Conservation (phyloP, 2,888 invertebrate genomes). For the Caenorhabditis imperialis region DNA sequence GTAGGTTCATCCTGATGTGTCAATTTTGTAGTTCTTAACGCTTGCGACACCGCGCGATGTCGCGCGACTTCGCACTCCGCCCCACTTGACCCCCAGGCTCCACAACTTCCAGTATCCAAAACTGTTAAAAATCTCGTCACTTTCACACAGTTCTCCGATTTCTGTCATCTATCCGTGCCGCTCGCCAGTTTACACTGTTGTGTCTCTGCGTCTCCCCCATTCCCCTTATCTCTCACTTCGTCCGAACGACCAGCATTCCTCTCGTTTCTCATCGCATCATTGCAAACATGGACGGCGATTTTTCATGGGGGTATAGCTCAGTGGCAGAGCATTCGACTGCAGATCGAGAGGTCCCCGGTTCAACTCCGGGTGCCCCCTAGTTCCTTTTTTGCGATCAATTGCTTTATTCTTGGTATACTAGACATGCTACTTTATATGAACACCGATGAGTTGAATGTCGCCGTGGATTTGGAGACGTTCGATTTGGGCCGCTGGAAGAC, state of each 20-base stretch:
- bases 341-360: conserved; percentile 78
- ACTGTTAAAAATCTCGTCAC: conserved; percentile 1
- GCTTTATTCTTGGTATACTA: background rate
- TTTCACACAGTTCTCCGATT: conserved; percentile 1
- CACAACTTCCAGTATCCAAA: background rate
- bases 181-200: background rate
- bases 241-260: background rate
- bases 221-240: background rate
- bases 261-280: background rate
- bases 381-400: conserved; percentile 32
- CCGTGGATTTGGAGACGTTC: conserved; percentile 72
- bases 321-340: conserved; percentile 78
- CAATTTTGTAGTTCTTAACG: too few species aligned
- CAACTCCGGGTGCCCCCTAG: conserved; percentile 73
- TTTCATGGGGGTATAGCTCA: conserved; percentile 73
- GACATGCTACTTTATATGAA: conserved; percentile 71
- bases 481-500: conserved; percentile 65
- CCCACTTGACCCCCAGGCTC: background rate
- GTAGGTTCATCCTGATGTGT: too few species aligned
- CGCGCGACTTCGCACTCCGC: too few species aligned
- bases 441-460: conserved; percentile 76
- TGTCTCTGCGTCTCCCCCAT: conserved; percentile 22
- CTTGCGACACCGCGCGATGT: too few species aligned
- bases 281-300: background rate
- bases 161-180: background rate